Conservation (phyloP, 2,113 vertebrate species). For the Lepisosteus oculatus region DNA sequence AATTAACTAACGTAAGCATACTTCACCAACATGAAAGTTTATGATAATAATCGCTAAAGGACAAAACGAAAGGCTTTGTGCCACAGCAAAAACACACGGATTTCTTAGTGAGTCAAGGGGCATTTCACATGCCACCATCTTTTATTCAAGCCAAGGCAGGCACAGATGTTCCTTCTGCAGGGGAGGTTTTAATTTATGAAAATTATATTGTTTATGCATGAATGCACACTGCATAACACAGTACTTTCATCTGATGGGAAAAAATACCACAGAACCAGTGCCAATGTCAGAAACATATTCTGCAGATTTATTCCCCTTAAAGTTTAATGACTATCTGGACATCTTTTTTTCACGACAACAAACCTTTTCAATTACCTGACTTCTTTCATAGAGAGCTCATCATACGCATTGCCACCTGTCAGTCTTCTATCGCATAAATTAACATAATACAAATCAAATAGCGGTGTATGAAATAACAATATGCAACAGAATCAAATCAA, state of each 20-base stretch:
- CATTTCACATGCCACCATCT: constrained; percentile 79
- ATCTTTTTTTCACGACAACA: constrained; percentile 60
- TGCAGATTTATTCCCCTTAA: constrained; percentile 76
- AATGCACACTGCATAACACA: constrained; percentile 80
- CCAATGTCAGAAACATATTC: constrained; percentile 77
- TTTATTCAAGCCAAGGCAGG: constrained; percentile 80
- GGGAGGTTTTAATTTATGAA: constrained; percentile 94
- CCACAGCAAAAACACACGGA: constrained; percentile 44
- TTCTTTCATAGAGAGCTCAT: background rate
- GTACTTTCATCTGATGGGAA: constrained; percentile 77
- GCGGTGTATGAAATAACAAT: too few species aligned
- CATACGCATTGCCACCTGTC: constrained; percentile 19
- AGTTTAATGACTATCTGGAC: constrained; percentile 79
- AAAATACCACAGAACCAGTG: constrained; percentile 68
- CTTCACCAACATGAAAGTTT: constrained; percentile 7
- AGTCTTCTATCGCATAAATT: background rate
- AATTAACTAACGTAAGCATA: background rate
- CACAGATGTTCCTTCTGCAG: constrained; percentile 92
- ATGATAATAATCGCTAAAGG: constrained; percentile 22
- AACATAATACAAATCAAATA: too few species aligned
- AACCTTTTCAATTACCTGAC: constrained; percentile 58
- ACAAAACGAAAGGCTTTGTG: constrained; percentile 23
- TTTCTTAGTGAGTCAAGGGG: constrained; percentile 73
- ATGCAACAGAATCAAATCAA: too few species aligned
- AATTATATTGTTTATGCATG: constrained; percentile 94